Evolutionary conservation across 2,113 vertebrate genomes (phyloP).

Genomic region (Melierax canorus): DNA sequence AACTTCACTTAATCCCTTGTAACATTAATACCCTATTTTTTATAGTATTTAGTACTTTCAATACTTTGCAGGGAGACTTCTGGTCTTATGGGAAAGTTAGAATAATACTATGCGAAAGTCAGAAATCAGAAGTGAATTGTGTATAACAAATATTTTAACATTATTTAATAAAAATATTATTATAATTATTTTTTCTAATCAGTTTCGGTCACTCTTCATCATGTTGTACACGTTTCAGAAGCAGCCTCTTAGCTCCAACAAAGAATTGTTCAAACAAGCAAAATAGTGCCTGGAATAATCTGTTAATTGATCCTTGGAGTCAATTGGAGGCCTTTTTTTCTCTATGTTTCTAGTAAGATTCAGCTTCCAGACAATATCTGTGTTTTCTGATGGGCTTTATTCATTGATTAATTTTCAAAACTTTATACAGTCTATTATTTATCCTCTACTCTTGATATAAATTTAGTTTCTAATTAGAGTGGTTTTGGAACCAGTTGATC

Average conservation of each 20-base stretch:
- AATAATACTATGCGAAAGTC: neutral
- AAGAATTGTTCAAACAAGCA: neutral
- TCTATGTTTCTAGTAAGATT: neutral
- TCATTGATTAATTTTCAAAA: neutral
- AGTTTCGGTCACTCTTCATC: neutral
- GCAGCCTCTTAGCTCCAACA: neutral
- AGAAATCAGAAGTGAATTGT: neutral
- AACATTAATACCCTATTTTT: neutral
- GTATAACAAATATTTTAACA: neutral
- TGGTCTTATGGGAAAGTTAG: neutral
- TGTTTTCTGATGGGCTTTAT: neutral
- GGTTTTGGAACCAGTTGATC: neutral
- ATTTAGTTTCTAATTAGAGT: neutral
- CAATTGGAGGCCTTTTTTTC: neutral
- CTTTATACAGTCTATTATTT: neutral
- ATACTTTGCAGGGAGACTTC: neutral
- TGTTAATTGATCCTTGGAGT: neutral
- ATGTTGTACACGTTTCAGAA: neutral
- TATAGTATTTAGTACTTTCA: neutral
- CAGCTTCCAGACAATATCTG: neutral
- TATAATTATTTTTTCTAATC: neutral
- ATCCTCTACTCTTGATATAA: neutral
- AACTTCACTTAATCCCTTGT: neutral
- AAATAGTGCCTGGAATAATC: neutral
- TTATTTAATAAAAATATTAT: neutral